These are phyloP conservation scores for Ailuropoda melanoleuca DNA, from an alignment of 2,113 vertebrate species.

Conservation along the genomic window DNA sequence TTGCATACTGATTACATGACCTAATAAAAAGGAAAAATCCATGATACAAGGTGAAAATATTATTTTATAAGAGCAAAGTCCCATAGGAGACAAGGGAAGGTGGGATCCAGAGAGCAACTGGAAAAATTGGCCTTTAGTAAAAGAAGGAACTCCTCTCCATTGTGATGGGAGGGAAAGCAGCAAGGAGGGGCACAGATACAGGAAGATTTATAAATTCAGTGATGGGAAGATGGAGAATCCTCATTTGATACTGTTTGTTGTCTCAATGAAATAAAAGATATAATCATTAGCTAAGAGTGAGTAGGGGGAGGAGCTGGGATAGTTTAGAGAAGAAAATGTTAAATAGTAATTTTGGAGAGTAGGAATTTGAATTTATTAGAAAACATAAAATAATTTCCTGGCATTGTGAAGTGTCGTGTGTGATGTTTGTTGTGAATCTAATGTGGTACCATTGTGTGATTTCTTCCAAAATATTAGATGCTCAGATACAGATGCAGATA, in stretches of 20 bases:
- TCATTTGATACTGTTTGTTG: not conserved
- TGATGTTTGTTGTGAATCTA: not conserved
- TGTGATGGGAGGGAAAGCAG: not conserved
- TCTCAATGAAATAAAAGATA: not conserved
- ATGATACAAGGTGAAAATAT: not conserved
- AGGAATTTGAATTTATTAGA: constrained; percentile 35
- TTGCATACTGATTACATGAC: not conserved
- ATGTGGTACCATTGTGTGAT: not conserved
- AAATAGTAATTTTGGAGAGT: not conserved
- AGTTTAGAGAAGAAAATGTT: not conserved
- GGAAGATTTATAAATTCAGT: not conserved
- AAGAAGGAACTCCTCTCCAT: not conserved
- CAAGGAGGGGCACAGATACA: not conserved
- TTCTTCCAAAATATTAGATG: not conserved
- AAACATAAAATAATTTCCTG: constrained; percentile 15
- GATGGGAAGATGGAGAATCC: not conserved
- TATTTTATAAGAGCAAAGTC: not conserved
- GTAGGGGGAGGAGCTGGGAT: not conserved
- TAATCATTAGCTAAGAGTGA: not conserved
- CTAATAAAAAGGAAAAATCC: not conserved
- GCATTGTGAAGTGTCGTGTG: not conserved
- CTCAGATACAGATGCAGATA: not conserved
- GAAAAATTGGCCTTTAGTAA: not conserved
- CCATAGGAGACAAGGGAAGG: not conserved
- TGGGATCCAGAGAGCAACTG: not conserved